phyloP scores from a whole-genome alignment of 2,113 vertebrate genomes.

The Bubalus kerabau region DNA sequence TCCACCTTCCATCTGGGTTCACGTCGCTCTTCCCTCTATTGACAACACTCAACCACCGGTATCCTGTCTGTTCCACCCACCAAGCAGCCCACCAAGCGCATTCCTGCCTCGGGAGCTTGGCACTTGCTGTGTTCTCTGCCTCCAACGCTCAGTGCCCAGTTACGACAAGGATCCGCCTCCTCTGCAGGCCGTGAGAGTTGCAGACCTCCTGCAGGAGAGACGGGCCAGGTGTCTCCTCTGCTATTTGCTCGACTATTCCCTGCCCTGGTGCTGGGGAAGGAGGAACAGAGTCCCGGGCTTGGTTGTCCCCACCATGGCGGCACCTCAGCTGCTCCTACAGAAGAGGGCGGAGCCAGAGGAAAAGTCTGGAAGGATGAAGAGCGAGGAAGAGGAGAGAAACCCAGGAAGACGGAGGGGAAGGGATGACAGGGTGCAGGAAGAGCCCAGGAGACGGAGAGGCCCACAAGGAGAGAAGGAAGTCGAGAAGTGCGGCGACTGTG shows the following conservation, averaged over 20 bases:
- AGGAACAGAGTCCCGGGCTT: fast-evolving
- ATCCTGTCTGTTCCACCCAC: not conserved
- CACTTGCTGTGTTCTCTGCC: not conserved
- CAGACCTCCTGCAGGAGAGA: not conserved
- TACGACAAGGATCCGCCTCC: not conserved
- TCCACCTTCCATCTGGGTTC: not conserved
- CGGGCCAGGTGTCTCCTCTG: not conserved
- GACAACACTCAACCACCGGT: not conserved
- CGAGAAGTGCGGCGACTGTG: not conserved
- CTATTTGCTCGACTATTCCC: not conserved
- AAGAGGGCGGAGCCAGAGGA: not conserved
- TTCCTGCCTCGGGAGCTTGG: not conserved
- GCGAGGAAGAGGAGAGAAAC: not conserved
- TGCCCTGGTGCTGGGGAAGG: not conserved
- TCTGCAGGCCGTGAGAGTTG: not conserved
- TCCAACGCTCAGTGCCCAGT: not conserved
- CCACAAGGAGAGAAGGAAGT: not conserved
- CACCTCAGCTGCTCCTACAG: not conserved
- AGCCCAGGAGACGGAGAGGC: not conserved
- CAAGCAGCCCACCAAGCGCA: not conserved
- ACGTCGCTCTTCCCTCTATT: fast-evolving
- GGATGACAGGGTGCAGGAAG: too few species aligned
- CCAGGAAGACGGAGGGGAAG: not conserved
- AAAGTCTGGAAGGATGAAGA: not conserved
- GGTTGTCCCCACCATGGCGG: not conserved